Evolutionary conservation across 1,140 invertebrate genomes (phyloP).

Genomic region (Mizuhopecten yessoensis): DNA sequence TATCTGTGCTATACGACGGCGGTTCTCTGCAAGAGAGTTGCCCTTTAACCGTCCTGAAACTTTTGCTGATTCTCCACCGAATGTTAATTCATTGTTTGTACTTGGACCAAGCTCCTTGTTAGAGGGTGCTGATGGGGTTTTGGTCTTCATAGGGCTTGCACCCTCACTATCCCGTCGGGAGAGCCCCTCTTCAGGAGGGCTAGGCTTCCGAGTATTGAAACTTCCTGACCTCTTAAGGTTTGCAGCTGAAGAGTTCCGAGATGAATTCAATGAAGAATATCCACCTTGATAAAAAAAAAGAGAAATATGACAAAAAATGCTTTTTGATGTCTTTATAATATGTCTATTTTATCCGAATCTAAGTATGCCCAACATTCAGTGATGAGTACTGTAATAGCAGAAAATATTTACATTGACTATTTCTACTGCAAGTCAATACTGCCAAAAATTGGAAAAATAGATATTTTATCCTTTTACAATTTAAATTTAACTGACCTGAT

Average conservation of each 20-base stretch:
- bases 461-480: too few species aligned
- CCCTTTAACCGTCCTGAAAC: constrained; percentile 60
- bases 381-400: too few species aligned
- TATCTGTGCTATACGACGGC: constrained; percentile 66
- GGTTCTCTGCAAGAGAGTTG: constrained; percentile 61
- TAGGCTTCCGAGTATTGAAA: neutral
- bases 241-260: constrained; percentile 42
- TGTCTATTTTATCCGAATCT: too few species aligned
- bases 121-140: constrained; percentile 42
- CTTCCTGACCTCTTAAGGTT: constrained; percentile 19
- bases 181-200: constrained; percentile 25
- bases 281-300: constrained; percentile 41
- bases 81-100: constrained; percentile 60
- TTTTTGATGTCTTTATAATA: too few species aligned
- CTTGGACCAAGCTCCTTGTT: constrained; percentile 45
- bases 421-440: too few species aligned
- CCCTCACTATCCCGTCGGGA: constrained; percentile 40
- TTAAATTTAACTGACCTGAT: constrained; percentile 71
- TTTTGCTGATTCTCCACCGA: constrained; percentile 64
- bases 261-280: constrained; percentile 48
- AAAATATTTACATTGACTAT: too few species aligned
- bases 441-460: too few species aligned
- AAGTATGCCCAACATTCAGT: too few species aligned
- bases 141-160: constrained; percentile 36
- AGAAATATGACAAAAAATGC: neutral